Base-by-base conservation (phyloP, 2,113 vertebrate species). In the Hemichromis elongatus region DNA sequence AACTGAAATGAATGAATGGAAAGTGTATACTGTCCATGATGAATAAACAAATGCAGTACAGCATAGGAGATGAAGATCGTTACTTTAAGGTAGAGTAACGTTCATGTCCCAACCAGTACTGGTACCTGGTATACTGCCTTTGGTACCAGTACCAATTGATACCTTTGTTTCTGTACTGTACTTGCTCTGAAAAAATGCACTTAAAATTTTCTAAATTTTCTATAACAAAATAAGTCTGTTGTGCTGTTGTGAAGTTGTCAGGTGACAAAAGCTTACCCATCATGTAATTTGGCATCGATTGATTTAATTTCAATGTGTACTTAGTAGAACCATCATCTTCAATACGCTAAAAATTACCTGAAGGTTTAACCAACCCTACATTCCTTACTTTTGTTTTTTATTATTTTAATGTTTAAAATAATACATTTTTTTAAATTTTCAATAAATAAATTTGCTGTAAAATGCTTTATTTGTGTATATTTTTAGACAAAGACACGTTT, bases 401-500 rank as follows among this genome's bases (percentile, higher is more conserved):
- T 66, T 40, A 8, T 66, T 37, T 40, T 66, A 13, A 66, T 40
- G 19, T 21, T 40, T 66, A 21, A 66, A 66, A 66, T 66, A 19
- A 40, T 40, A 4, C 19, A 0, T 57, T 2, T 35, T n/a, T 33
- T 0, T 0, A 0, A 1, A 9, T 21, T 40, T 40, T 66, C 35
- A 66, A 21, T 21, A 5, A 66, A 37, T 63, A 37, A 4, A 9
- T 35, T n/a, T 61, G 14, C 28, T 16, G 9, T 63, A 66, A 66
- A 66, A 3, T 21, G 21, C 40, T 40, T 4, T 21, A 68, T 68
- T 68, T 40, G 11, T 40, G 12, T 14, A 24, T 68, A 68, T 68
- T 40, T 68, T 66, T 66, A 35, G 35, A 14, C 11, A 24, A 11
- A 66, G 19, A 24, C 11, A 24, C 19, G 3, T 24, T 11, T 66